Evolutionary conservation across 2,797 vertebrate genomes (phyloP).

Genomic region (Sphenodon punctatus): DNA sequence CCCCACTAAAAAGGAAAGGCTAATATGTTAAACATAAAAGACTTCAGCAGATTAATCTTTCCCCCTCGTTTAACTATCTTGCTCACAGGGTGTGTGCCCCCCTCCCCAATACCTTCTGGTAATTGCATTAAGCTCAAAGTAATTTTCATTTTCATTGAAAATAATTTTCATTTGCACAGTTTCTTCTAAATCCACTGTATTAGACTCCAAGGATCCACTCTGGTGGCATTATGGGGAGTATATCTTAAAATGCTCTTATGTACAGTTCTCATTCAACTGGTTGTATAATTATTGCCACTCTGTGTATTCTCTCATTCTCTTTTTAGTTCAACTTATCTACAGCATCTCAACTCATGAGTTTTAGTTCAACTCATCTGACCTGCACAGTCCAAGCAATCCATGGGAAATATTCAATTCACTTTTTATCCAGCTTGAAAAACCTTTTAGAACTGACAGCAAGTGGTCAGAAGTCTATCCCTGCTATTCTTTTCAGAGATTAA

Average conservation of each 20-base stretch:
- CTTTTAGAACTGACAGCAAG: conserved; percentile 22
- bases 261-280: conserved; percentile 32
- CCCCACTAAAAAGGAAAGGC: too few species aligned
- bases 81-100: too few species aligned
- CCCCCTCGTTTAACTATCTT: too few species aligned
- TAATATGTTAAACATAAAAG: too few species aligned
- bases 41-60: too few species aligned
- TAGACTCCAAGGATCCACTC: background rate
- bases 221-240: background rate
- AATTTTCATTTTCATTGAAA: background rate
- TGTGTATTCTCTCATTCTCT: background rate
- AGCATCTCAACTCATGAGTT: too few species aligned
- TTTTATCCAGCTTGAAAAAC: conserved; percentile 34
- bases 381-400: background rate
- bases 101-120: background rate
- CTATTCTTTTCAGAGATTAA: background rate
- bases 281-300: conserved; percentile 21
- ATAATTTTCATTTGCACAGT: background rate
- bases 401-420: conserved; percentile 19
- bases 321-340: conserved; percentile 30
- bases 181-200: background rate
- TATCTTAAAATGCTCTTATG: conserved; percentile 1
- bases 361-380: too few species aligned
- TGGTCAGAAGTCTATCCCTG: background rate
- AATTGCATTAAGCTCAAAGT: background rate